Conservation (phyloP, 2,888 invertebrate genomes). For the Aromia moschata region DNA sequence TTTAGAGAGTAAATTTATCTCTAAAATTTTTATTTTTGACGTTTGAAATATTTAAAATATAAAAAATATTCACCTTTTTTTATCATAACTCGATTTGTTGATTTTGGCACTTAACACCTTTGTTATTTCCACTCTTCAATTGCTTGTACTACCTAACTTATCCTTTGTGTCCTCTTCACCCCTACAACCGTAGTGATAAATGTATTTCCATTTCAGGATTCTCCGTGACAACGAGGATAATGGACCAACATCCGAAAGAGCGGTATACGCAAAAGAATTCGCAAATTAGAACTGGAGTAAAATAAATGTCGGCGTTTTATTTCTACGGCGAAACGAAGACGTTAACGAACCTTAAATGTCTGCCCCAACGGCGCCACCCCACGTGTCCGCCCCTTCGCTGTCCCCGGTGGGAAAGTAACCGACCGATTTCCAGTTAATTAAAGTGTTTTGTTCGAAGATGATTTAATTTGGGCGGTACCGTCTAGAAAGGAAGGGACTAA, state of each 20-base stretch:
- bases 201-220: conserved; percentile 8
- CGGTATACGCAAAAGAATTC: conserved; percentile 11
- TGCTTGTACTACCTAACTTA: no score
- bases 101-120: no score
- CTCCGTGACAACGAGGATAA: background rate
- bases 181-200: no score
- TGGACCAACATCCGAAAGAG: background rate
- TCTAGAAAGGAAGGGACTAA: conserved; percentile 28
- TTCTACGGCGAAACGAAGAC: conserved; percentile 26
- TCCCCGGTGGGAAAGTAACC: conserved; percentile 1
- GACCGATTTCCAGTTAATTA: conserved; percentile 10
- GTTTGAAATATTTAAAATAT: no score
- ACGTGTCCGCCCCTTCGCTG: background rate
- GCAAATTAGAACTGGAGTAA: conserved; percentile 19
- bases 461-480: background rate
- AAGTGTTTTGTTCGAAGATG: conserved; percentile 5
- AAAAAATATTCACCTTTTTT: no score
- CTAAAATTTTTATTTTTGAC: no score
- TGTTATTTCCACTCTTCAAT: no score
- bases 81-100: no score
- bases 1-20: no score
- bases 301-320: conserved; percentile 28
- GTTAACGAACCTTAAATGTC: conserved; percentile 28
- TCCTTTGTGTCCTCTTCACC: no score
- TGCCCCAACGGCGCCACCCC: conserved; percentile 5